A percentile compares a stretch with the other conserved stretches of the same genome.
Conservation (phyloP, 92 coral and sea anemone genomes). For the Zoanthus gigantus region DNA sequence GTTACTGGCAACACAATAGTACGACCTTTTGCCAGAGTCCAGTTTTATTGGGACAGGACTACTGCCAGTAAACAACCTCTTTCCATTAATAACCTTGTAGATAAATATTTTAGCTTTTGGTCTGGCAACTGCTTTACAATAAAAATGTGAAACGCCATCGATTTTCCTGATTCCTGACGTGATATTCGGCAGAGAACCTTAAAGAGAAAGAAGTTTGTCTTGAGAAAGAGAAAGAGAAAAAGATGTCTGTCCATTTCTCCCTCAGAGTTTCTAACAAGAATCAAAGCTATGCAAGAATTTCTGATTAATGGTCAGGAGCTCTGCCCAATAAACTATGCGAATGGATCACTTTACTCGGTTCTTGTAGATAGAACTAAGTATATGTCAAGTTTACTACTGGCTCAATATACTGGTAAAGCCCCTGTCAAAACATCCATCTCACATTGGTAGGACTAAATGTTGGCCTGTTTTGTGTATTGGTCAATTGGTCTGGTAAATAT, state of each 20-base stretch:
- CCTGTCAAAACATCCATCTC: too few relatives aligned
- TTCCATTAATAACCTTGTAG: slow-evolving; percentile 64
- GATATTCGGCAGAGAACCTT: slow-evolving; percentile 76
- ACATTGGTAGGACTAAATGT: too few relatives aligned
- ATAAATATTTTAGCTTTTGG: slow-evolving; percentile 69
- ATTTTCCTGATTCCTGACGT: slow-evolving; percentile 64
- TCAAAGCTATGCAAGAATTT: neutral
- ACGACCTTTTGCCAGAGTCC: slow-evolving; percentile 70
- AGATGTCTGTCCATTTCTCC: too few relatives aligned
- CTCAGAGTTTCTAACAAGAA: too few relatives aligned
- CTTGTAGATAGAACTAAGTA: too few relatives aligned
- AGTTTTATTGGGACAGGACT: slow-evolving; percentile 44
- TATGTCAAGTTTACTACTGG: too few relatives aligned
- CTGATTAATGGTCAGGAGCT: too few relatives aligned
- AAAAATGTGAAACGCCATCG: slow-evolving; percentile 60
- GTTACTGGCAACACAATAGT: slow-evolving; percentile 80
- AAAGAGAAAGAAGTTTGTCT: neutral
- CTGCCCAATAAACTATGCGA: too few relatives aligned
- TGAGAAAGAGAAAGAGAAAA: neutral
- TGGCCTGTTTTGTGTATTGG: too few relatives aligned
- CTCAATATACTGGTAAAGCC: too few relatives aligned
- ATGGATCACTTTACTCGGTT: too few relatives aligned
- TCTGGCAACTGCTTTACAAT: slow-evolving; percentile 75
- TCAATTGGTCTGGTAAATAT: too few relatives aligned
- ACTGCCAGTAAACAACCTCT: slow-evolving; percentile 23